Base-by-base conservation (phyloP, 2,888 invertebrate species). In the Tenthredo notha region DNA sequence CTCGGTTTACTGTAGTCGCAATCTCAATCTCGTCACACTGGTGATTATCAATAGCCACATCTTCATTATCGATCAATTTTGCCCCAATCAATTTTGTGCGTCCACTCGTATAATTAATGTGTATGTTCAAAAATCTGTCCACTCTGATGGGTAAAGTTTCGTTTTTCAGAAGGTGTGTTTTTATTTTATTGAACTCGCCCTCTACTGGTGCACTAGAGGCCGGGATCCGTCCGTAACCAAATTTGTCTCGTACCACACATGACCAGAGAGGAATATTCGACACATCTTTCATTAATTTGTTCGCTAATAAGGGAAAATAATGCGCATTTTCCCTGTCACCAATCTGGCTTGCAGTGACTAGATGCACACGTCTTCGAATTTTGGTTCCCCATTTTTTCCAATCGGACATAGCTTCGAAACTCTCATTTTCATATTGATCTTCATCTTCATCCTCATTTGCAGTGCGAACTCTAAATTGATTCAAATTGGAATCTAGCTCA, bases 161-260 rank as follows among this genome's bases (percentile, higher is more conserved):
- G 25, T 54, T 72, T 40, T 77, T 80, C 15, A 86, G 58, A 33
- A 84, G 18, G 21, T 84, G 40, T 15, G 84, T 50, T 70, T 86
- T 86, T 54, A 86, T 65, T 15, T 70, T 75, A 25, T 65, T 29
- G 15, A 65, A 65, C 25, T 25, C 65, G 65, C 65, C 65, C 25
- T 65, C 65, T 65, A 29, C 84, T 82, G 84, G 75, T 6, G 85
- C 85, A 83, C 86, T 86, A 21, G 82, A 83, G 7, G 85, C 86
- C 43, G 85, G 82, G n/a, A 86, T 21, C 15, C 84, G 58, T n/a
- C 85, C 86, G 72, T 65, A 84, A 0, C 72, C 84, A 72, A 86
- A 86, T 33, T 50, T 29, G 25, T 85, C 84, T 40, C 85, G 61
- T 15, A 77, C 50, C n/a, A 85, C 75, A 65, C 72, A 78, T 7